phyloP scores from a whole-genome alignment of 2,113 vertebrate genomes.

The Nothoprocta perdicaria region DNA sequence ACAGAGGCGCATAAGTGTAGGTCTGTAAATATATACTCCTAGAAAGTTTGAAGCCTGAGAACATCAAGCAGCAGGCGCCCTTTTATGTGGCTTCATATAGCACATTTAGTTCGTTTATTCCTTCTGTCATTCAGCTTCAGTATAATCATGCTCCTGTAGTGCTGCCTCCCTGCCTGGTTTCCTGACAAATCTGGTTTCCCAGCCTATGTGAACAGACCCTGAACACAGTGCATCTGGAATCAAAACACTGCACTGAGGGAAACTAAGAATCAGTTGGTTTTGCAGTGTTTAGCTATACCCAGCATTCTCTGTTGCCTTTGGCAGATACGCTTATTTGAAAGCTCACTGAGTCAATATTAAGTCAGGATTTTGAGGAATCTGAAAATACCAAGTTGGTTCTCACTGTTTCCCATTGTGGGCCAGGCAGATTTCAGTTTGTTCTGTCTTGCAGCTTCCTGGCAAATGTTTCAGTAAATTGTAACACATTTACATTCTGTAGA shows the following conservation, averaged over 20 bases:
- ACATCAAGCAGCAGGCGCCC: conserved; percentile 27
- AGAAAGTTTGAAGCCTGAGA: conserved; percentile 41
- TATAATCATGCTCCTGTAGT: background rate
- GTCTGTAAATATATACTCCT: conserved; percentile 45
- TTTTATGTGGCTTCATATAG: conserved; percentile 49
- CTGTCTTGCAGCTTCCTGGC: background rate
- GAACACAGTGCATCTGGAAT: conserved; percentile 33
- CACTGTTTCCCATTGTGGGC: background rate
- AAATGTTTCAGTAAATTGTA: background rate
- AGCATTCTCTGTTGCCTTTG: conserved; percentile 40
- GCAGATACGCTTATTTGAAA: conserved; percentile 30
- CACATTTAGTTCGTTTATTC: conserved; percentile 30
- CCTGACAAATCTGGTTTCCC: background rate
- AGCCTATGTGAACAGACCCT: background rate
- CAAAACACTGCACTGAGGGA: background rate
- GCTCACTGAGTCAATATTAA: conserved; percentile 29
- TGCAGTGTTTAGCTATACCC: conserved; percentile 34
- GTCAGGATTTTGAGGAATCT: conserved; percentile 38
- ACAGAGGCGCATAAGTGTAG: conserved; percentile 11
- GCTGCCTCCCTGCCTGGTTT: conserved; percentile 24
- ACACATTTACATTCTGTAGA: background rate
- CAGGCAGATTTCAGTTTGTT: conserved; percentile 14
- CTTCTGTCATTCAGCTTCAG: conserved; percentile 20
- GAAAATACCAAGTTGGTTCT: conserved; percentile 35
- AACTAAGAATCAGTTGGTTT: conserved; percentile 37